Evolutionary conservation across 2,888 invertebrate species (phyloP).

Genomic region (Epirrita christyi): DNA sequence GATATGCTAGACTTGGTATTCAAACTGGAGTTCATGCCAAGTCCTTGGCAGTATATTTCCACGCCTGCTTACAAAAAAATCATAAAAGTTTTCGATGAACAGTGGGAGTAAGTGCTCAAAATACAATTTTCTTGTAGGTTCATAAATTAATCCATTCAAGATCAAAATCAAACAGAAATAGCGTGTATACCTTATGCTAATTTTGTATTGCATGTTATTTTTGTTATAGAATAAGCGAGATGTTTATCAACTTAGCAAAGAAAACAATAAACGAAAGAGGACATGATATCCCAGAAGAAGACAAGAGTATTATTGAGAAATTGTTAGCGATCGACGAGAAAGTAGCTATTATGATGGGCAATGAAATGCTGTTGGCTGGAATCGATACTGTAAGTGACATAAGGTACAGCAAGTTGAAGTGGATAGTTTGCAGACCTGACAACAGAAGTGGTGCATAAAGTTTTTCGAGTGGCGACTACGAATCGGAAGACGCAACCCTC

Average conservation of each 20-base stretch:
- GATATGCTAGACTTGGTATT: constrained; percentile 58
- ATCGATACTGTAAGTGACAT: constrained; percentile 86
- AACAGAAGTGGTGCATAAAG: no score
- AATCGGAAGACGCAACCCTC: no score
- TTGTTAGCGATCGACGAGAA: constrained; percentile 85
- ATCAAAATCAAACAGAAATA: not conserved
- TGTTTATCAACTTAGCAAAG: constrained; percentile 63
- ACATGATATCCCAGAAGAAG: constrained; percentile 68
- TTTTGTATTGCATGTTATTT: not conserved
- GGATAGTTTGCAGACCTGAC: no score
- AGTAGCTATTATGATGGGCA: constrained; percentile 87
- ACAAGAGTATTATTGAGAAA: constrained; percentile 87
- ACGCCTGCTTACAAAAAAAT: constrained; percentile 65
- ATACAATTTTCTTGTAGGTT: not conserved
- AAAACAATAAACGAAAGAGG: constrained; percentile 56
- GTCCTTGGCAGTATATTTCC: constrained; percentile 59
- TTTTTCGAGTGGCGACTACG: no score
- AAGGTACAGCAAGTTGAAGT: not conserved
- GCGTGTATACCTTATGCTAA: no score
- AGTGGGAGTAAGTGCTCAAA: constrained; percentile 63
- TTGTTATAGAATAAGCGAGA: constrained; percentile 60
- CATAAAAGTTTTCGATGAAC: constrained; percentile 61
- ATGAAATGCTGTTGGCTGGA: constrained; percentile 89
- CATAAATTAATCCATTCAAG: not conserved
- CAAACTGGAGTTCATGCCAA: constrained; percentile 62